Evolutionary conservation across 2,888 invertebrate species (phyloP), one percentile per base, ranked within the genome.

Genomic region (Hyposoter didymator): DNA sequence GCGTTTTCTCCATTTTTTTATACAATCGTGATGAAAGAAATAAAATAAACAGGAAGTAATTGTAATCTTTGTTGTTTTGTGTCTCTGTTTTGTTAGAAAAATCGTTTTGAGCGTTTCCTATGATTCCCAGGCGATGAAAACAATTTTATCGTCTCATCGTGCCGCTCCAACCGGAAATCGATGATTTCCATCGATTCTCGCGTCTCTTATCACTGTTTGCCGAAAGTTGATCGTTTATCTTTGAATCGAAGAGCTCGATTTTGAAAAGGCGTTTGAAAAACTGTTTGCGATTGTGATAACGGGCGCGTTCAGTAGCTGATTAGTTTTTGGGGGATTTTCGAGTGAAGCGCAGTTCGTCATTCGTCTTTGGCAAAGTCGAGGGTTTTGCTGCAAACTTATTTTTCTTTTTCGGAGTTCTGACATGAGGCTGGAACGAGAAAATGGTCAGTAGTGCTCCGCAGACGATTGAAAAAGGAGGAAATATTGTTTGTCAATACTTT

Each of bases 211-310:
- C 70, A n/a, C 3, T 39, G 35, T 39, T 10, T 4, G 32, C n/a
- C 49, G n/a, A 72, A 35, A 52, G 35, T n/a, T 6, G 19, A 35
- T 32, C 52, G 10, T 35, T 52, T 72, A 72, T 72, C 72, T 69
- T 19, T 72, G 12, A 12, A 35, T 35, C 52, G 19, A 52, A 5
- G 32, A 22, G 19, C 4, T 32, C 52, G 19, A 32, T 52, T 32
- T 52, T n/a, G 72, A 35, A 19, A 72, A 35, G 35, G 32, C n/a
- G 22, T 55, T n/a, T 32, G 32, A 5, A 35, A n/a, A 28, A 47
- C 47, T 45, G 43, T 47, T n/a, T 28, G 17, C 32, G 32, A 3
- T 45, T 12, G 7, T 3, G 39, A 28, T 19, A 47, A 69, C 8
- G 43, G n/a, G 8, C 17, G 4, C 3, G n/a, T 12, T 39, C 39